Base-by-base conservation (phyloP, 2,888 invertebrate species). In the Vesta saturnalis region DNA sequence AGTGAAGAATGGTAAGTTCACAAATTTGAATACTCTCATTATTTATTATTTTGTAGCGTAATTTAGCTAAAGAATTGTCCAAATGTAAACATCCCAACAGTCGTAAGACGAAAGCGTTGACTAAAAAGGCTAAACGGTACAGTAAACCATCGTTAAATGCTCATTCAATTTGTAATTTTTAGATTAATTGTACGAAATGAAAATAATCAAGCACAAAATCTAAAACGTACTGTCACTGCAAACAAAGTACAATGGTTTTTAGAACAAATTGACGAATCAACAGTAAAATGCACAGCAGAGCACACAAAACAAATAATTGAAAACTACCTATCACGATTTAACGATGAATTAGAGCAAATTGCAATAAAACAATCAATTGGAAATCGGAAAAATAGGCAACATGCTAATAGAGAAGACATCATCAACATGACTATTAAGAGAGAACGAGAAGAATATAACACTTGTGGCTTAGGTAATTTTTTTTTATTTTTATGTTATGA, bases 41-140 rank as follows among this genome's bases (percentile, higher is more conserved):
- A 23, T 23, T 23, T 23, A 8, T 23, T 23, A 43, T 58, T 81
- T 70, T 67, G n/a, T n/a, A 86, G 86, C 83, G 84, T 0, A 86
- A 86, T 76, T 71, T 87, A 14, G 81, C 81, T 16, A 87, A 86
- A 74, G 85, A 87, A 69, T 72, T 88, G n/a, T 81, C 83, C 22
- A 89, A 89, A 81, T 86, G 89, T 61, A 91, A 91, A 78, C 95
- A 95, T 84, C 95, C 95, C 0, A 94, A 94, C 82, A 95, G 95
- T 77, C 88, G 95, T 73, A 94, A 93, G 85, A 93, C 94, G 0
- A 86, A 89, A 71, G 90, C 91, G 6, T 82, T 94, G 16, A 87
- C 89, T 1, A 92, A 91, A 80, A 90, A 93, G 83, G 85, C 90
- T 5, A 90, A 90, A 73, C 92, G 87, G 88, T 88, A 83, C 77